Evolutionary conservation across 2,888 invertebrate species (phyloP).

Genomic region (Pimpla rufipes): DNA sequence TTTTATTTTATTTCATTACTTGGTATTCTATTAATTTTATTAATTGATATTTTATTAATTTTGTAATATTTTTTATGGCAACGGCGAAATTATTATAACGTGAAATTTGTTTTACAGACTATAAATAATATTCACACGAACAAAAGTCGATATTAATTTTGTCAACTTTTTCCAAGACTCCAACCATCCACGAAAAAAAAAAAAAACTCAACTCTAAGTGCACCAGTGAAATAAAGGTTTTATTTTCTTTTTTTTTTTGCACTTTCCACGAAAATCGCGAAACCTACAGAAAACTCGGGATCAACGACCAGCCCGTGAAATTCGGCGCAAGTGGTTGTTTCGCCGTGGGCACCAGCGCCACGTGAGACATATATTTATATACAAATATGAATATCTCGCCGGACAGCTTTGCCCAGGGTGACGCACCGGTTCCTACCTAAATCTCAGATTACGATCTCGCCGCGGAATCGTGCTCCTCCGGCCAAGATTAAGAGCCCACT

Average conservation of each 20-base stretch:
- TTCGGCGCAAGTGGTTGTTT: neutral
- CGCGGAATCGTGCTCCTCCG: slow-evolving; percentile 73
- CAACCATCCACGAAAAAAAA: too few species aligned
- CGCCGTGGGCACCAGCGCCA: neutral
- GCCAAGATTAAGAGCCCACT: slow-evolving; percentile 79
- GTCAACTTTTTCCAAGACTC: too few species aligned
- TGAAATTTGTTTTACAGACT: too few species aligned
- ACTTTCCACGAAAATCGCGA: neutral
- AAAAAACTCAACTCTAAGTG: too few species aligned
- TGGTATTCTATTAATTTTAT: too few species aligned
- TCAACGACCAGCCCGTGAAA: neutral
- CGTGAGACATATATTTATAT: slow-evolving; percentile 11
- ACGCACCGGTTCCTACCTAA: slow-evolving; percentile 75
- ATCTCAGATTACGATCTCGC: slow-evolving; percentile 82
- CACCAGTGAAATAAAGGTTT: too few species aligned
- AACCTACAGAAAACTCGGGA: neutral
- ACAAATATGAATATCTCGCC: slow-evolving; percentile 44
- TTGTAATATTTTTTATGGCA: too few species aligned
- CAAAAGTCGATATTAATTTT: too few species aligned
- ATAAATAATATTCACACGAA: too few species aligned
- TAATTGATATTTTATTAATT: too few species aligned
- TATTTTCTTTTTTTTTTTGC: neutral
- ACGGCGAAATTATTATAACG: too few species aligned
- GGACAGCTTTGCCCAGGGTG: slow-evolving; percentile 75
- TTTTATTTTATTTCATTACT: too few species aligned